A percentile compares a stretch with the other conserved stretches of the same genome.
Evolutionary conservation across 2,797 vertebrate genomes (phyloP).

Genomic region (Hirundo rustica): DNA sequence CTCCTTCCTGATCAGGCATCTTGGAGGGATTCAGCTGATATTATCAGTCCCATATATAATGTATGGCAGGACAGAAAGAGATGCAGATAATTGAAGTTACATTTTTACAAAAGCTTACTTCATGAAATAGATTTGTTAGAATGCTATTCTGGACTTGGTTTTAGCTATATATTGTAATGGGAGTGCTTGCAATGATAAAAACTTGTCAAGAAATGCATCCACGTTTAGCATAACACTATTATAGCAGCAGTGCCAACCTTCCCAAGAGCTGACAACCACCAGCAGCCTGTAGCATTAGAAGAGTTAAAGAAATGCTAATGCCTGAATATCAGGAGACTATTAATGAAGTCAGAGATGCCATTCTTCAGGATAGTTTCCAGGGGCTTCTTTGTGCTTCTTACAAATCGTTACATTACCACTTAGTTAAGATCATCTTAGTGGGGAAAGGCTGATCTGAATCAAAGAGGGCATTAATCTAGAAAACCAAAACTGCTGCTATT

Average conservation of each 20-base stretch:
- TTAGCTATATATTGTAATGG: neutral
- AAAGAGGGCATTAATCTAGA: neutral
- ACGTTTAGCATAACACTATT: neutral
- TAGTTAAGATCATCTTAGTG: neutral
- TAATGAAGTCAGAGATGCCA: neutral
- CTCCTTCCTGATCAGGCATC: neutral
- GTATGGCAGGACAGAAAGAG: neutral
- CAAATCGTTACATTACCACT: neutral
- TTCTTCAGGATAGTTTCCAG: neutral
- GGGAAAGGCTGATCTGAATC: neutral
- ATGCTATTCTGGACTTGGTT: neutral
- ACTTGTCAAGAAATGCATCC: neutral
- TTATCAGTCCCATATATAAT: neutral
- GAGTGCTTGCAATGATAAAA: neutral
- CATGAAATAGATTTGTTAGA: neutral
- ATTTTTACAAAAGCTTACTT: neutral
- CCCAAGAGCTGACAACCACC: neutral
- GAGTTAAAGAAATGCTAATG: neutral
- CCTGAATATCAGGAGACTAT: neutral
- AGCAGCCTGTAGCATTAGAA: neutral
- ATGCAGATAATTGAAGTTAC: neutral
- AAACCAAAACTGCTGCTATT: neutral
- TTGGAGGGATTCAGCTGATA: neutral
- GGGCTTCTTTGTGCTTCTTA: neutral
- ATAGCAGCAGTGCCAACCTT: neutral